Percentiles rank a stretch among this genome's conserved stretches.
Evolutionary conservation across 2,888 invertebrate genomes (phyloP).

Genomic region (Gastracanthus pulcherrimus): DNA sequence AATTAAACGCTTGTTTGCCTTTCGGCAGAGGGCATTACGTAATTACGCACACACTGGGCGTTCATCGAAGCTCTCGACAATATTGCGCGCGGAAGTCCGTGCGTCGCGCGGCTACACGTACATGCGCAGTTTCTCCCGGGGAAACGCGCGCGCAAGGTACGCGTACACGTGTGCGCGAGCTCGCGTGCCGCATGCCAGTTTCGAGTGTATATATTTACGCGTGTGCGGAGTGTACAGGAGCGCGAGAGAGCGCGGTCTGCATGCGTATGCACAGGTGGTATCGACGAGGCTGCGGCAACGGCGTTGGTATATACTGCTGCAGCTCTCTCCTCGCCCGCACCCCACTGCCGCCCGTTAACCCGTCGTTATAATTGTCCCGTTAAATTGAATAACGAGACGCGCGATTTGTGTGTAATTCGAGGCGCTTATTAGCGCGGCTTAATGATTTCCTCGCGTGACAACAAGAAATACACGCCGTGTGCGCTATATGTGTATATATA

Average conservation of each 20-base stretch:
- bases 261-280: too few species aligned
- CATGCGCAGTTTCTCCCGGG: too few species aligned
- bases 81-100: conserved; percentile 25
- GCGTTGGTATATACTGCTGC: too few species aligned
- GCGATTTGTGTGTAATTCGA: conserved; percentile 53
- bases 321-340: too few species aligned
- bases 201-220: too few species aligned
- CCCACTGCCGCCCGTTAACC: conserved; percentile 17
- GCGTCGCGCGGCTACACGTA: too few species aligned
- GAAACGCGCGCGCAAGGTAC: neutral
- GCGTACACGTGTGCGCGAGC: too few species aligned
- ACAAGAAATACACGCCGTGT: conserved; percentile 33
- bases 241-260: too few species aligned
- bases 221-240: too few species aligned
- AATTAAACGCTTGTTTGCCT: conserved; percentile 53
- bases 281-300: too few species aligned
- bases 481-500: neutral
- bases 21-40: conserved; percentile 21
- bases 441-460: conserved; percentile 55
- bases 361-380: conserved; percentile 53
- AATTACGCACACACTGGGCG: conserved; percentile 34
- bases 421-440: conserved; percentile 53
- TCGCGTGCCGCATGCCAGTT: too few species aligned
- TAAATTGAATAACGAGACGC: conserved; percentile 56
- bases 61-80: neutral